Conservation (phyloP, 2,113 vertebrate species). For the Pionites leucogaster region DNA sequence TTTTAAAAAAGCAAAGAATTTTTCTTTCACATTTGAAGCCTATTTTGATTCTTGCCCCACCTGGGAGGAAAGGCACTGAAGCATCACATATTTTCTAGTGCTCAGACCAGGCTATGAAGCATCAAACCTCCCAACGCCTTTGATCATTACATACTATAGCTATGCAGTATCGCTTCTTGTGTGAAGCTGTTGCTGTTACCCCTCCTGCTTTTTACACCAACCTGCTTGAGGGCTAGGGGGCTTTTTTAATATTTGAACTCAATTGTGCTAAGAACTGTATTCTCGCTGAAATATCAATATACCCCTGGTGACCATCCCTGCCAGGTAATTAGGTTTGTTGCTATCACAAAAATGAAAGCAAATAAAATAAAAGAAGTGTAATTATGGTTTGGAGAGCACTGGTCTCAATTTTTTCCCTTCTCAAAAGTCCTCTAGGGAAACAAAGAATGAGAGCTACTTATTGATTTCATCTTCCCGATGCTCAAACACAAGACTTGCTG, state of each 20-base stretch:
- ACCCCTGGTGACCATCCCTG: slow-evolving; percentile 3
- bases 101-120: neutral
- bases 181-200: neutral
- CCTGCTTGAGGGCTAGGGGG: neutral
- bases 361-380: slow-evolving; percentile 38
- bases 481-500: slow-evolving; percentile 13
- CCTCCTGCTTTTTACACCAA: neutral
- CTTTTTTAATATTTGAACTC: neutral
- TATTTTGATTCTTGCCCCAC: neutral
- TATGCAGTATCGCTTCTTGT: neutral
- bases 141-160: neutral
- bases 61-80: neutral
- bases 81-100: neutral
- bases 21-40: neutral
- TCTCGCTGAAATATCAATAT: slow-evolving; percentile 11
- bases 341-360: slow-evolving; percentile 12
- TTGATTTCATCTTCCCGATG: slow-evolving; percentile 49
- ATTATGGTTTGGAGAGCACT: slow-evolving; percentile 41
- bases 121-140: neutral
- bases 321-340: slow-evolving; percentile 53
- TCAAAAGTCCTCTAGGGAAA: slow-evolving; percentile 59
- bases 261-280: neutral
- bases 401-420: slow-evolving; percentile 41
- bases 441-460: slow-evolving; percentile 40
- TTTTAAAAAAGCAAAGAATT: neutral